phyloP scores from a whole-genome alignment of 2,797 vertebrate species.

The Leuciscus waleckii region DNA sequence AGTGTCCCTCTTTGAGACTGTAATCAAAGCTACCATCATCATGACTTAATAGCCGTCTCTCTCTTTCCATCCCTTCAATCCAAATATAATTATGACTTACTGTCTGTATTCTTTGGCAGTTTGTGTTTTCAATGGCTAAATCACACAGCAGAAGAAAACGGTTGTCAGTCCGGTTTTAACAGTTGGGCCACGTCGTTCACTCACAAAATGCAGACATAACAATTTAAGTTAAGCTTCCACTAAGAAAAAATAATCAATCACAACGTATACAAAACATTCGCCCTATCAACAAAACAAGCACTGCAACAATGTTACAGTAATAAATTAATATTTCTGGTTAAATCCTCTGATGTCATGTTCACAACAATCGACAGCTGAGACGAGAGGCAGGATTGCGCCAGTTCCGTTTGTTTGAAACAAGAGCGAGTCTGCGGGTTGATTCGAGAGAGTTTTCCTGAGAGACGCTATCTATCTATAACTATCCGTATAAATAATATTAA shows the following conservation, averaged over 20 bases:
- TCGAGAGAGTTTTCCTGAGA: neutral
- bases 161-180: neutral
- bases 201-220: neutral
- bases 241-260: neutral
- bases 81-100: neutral
- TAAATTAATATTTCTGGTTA: neutral
- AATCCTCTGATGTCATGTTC: neutral
- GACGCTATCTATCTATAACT: neutral
- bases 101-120: neutral
- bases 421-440: neutral
- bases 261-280: neutral
- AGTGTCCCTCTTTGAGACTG: slow-evolving; percentile 13
- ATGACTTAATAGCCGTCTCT: neutral
- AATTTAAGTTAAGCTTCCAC: neutral
- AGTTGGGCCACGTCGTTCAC: neutral
- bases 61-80: neutral
- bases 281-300: neutral
- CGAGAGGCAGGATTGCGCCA: neutral
- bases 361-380: too few relatives aligned
- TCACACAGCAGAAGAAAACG: neutral
- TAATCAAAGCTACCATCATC: slow-evolving; percentile 42
- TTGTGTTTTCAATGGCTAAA: neutral
- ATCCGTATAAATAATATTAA: neutral
- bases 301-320: neutral
- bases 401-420: neutral